Evolutionary conservation across 2,113 vertebrate genomes (phyloP), one percentile per base, ranked within the genome.

Genomic region (Murina feae): DNA sequence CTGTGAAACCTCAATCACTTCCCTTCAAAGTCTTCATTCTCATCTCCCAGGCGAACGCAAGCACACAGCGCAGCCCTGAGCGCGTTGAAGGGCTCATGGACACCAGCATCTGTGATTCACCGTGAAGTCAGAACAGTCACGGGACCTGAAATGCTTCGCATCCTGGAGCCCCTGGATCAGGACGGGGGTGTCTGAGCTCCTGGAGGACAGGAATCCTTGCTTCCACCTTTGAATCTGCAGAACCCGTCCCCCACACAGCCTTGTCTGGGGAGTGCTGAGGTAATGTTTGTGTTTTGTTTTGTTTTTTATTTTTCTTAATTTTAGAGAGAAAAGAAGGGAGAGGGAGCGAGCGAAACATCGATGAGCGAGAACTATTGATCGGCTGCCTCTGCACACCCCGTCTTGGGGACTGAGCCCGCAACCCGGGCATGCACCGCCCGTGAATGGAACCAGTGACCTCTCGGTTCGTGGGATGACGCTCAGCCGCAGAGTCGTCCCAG

Each of bases 1-100:
- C 91, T 95, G 76, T 96, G 92, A 95, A 96, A 93, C 93, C 65
- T 92, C 95, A 95, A 89, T 75, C 82, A 95, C 83, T 92, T 93
- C 88, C 93, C 95, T 97, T 95, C 78, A 92, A 96, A 94, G 74
- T 60, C 42, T 80, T 91, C 92, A 89, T 94, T 89, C 93, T 80
- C 86, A 53, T 90, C 23, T 83, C 49, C 49, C 75, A 44, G n/a
- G 89, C 25, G 30, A 94, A 93, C 78, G 60, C 78, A 87, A 92
- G 82, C 13, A 94, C 88, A 84, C 8, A 53, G 51, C 37, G 30
- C 8, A 51, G 14, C 44, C 23, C 42, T 60, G 28, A 81, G 86
- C 74, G 35, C 20, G 28, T 53, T 51, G 44, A 88, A 94, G 53
- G 81, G 72, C 55, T 55, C 80, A 23, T 76, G 51, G 81, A 37